A percentile compares a stretch with the other conserved stretches of the same genome.
Evolutionary conservation across 2,797 vertebrate genomes (phyloP).

Genomic region (Lepus oiostolus): DNA sequence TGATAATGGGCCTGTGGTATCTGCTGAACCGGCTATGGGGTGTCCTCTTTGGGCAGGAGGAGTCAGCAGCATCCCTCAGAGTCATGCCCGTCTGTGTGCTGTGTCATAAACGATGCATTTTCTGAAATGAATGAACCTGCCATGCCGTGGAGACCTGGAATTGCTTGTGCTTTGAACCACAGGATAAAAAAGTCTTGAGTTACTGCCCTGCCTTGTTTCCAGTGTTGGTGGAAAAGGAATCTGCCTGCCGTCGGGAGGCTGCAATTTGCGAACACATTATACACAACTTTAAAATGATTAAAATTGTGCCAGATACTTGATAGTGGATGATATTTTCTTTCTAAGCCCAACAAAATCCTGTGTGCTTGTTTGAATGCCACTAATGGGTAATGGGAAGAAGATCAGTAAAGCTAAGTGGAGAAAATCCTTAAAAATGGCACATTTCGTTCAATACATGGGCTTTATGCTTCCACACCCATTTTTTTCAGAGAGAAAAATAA

Average conservation of each 20-base stretch:
- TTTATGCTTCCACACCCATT: neutral
- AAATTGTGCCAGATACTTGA: slow-evolving; percentile 61
- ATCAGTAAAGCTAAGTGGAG: neutral
- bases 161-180: neutral
- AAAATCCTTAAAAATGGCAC: neutral
- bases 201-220: neutral
- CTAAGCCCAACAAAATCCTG: slow-evolving; percentile 66
- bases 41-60: too few relatives aligned
- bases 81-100: accelerated
- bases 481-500: neutral
- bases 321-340: slow-evolving; percentile 79
- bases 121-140: neutral
- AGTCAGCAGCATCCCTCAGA: neutral
- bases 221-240: neutral
- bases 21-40: neutral
- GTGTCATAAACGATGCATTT: neutral
- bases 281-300: slow-evolving; percentile 74
- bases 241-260: neutral
- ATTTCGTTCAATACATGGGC: neutral
- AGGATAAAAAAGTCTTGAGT: neutral
- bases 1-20: neutral
- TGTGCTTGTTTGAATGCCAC: slow-evolving; percentile 84
- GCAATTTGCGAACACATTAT: slow-evolving; percentile 69
- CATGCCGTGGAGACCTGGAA: neutral
- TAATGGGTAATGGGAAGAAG: neutral